Evolutionary conservation across 1,140 invertebrate species (phyloP), one percentile per base, ranked within the genome.

Genomic region (Maniola jurtina): DNA sequence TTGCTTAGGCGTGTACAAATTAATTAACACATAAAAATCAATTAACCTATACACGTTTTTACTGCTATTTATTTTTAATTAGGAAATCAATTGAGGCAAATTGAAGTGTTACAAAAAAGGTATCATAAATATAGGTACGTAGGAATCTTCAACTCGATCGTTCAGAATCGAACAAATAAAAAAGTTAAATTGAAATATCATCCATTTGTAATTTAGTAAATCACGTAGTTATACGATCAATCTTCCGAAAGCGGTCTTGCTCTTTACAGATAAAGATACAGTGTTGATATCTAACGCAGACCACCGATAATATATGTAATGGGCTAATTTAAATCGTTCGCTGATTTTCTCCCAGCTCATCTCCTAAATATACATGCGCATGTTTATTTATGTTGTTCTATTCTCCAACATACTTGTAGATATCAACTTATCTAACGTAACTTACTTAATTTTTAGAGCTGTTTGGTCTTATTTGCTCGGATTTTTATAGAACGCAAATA

Each of bases 11-110:
- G 33, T 34, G 16, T 55, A 55, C 55, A 40, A 48, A 33, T 65
- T 60, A 59, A 65, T 52, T 64, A 64, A 59, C 9, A 65, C 34
- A 5, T 40, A 50, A 54, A 61, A 67, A 48, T 67, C 40, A 67
- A 67, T 67, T 61, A 56, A 57, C 5, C 11, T 6, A 40, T 47
- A 59, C 65, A 67, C 64, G 64, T 61, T 61, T 58, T 47, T 40
- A 57, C 55, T 7, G 5, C 11, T 15, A 16, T 48, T 40, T 55
- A 54, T 56, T 63, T 62, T 40, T 63, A 56, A 63, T 63, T 56
- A 63, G 52, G 48, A 42, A 56, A 35, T 13, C 15, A 35, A 40
- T 15, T 54, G 7, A 4, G 13, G 34, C 25, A 42, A 25, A 55
- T 64, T 57, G 62, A 57, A 64, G 45, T 57, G 36, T 36, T 38